A percentile compares a stretch with the other conserved stretches of the same genome.
These are phyloP conservation scores for Nothocercus nigrocapillus DNA, from an alignment of 2,113 vertebrate genomes.

Conservation along the genomic window DNA sequence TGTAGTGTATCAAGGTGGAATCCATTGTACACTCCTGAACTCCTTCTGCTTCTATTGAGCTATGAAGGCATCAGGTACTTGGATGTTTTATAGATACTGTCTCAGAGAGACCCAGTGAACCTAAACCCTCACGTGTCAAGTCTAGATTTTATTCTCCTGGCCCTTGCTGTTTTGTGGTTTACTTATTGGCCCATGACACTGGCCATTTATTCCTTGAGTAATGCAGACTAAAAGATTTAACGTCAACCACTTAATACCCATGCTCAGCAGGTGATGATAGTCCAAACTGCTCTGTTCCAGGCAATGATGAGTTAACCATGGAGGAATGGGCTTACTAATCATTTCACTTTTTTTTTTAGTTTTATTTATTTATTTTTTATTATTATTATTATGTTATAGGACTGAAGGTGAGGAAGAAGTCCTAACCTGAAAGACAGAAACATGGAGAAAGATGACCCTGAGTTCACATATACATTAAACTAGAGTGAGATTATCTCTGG, in stretches of 20 bases:
- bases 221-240: not conserved
- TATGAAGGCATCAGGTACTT: not conserved
- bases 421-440: constrained; percentile 20
- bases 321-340: not conserved
- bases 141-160: not conserved
- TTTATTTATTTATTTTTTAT: too few relatives aligned
- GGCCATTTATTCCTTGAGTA: not conserved
- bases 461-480: not conserved
- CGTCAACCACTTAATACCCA: not conserved
- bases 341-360: not conserved
- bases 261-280: not conserved
- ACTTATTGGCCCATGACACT: not conserved
- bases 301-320: not conserved
- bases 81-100: not conserved
- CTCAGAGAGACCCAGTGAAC: not conserved
- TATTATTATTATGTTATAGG: not conserved
- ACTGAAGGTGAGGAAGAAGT: not conserved
- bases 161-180: not conserved
- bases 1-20: not conserved
- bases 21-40: not conserved
- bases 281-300: not conserved
- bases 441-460: constrained; percentile 4
- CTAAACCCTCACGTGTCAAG: not conserved
- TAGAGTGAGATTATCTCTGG: not conserved
- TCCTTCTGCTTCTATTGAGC: not conserved